A percentile compares a stretch with the other conserved stretches of the same genome.
Conservation (phyloP, 2,888 invertebrate species). For the Hemaris fuciformis region DNA sequence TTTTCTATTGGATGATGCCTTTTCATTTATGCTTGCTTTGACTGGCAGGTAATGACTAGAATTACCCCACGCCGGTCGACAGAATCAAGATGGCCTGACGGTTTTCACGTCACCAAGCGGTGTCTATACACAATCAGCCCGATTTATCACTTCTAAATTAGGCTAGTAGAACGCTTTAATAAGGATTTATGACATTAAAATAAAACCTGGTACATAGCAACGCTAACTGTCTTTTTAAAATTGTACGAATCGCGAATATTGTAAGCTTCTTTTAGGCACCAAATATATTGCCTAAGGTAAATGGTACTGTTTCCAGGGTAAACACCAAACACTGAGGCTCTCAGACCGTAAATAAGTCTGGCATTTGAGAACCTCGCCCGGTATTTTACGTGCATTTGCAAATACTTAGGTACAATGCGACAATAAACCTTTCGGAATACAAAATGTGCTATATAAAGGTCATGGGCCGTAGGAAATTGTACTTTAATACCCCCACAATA, state of each 20-base stretch:
- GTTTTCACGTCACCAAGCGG: too few relatives aligned
- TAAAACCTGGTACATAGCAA: too few relatives aligned
- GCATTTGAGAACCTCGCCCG: conserved; percentile 74
- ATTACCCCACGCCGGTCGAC: too few relatives aligned
- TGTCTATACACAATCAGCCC: too few relatives aligned
- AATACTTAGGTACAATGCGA: conserved; percentile 79
- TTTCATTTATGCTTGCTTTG: too few relatives aligned
- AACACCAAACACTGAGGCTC: conserved; percentile 38
- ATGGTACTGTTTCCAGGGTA: conserved; percentile 32
- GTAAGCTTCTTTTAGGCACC: not conserved
- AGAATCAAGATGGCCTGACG: too few relatives aligned
- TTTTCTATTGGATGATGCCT: too few relatives aligned
- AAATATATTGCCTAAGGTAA: conserved; percentile 30
- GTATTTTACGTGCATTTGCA: conserved; percentile 79
- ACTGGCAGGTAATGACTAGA: too few relatives aligned
- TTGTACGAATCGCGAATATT: not conserved
- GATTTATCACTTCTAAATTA: too few relatives aligned
- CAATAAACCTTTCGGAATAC: conserved; percentile 60
- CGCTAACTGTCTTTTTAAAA: too few relatives aligned
- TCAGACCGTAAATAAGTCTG: conserved; percentile 74
- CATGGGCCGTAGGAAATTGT: conserved; percentile 52
- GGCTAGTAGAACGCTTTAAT: too few relatives aligned
- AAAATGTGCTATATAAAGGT: conserved; percentile 60
- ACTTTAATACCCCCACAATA: conserved; percentile 57
- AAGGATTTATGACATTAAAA: too few relatives aligned